phyloP scores from a whole-genome alignment of 64 coral and sea anemone species.

The Pocillopora damicornis region DNA sequence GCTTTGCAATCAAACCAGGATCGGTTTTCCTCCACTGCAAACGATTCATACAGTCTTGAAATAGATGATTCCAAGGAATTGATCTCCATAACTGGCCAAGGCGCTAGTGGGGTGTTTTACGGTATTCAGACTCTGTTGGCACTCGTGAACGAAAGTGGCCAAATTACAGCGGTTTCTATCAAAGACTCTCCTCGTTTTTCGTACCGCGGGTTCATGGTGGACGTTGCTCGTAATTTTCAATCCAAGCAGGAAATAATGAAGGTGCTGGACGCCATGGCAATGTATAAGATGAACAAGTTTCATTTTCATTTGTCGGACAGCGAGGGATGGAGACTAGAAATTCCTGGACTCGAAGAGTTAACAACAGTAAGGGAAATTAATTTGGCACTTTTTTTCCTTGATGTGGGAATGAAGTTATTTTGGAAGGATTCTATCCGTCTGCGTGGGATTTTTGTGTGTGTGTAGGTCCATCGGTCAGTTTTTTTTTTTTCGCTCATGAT shows the following conservation, averaged over 20 bases:
- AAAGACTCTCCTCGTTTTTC: slow-evolving; percentile 57
- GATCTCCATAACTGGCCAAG: slow-evolving; percentile 40
- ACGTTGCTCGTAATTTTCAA: slow-evolving; percentile 61
- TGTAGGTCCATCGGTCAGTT: no score
- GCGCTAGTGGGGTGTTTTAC: slow-evolving; percentile 47
- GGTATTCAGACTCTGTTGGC: slow-evolving; percentile 53
- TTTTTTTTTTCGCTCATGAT: no score
- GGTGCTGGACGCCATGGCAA: slow-evolving; percentile 53
- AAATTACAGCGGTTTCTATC: slow-evolving; percentile 41
- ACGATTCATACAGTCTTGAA: slow-evolving; percentile 51
- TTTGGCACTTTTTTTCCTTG: neutral
- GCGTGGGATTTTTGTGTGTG: no score
- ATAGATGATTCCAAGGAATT: slow-evolving; percentile 22
- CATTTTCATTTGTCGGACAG: slow-evolving; percentile 58
- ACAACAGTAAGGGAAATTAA: slow-evolving; percentile 6
- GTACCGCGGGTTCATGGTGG: slow-evolving; percentile 62
- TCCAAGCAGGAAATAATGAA: slow-evolving; percentile 49
- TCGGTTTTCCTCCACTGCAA: neutral
- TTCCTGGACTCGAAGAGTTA: slow-evolving; percentile 50
- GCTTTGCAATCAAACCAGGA: neutral
- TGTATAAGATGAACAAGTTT: slow-evolving; percentile 68
- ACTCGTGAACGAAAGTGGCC: slow-evolving; percentile 23
- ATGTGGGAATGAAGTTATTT: neutral
- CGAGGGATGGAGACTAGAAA: slow-evolving; percentile 69
- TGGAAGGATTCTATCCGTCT: neutral